Base-by-base conservation (phyloP, 2,113 vertebrate species). In the Cromileptes altivelis region DNA sequence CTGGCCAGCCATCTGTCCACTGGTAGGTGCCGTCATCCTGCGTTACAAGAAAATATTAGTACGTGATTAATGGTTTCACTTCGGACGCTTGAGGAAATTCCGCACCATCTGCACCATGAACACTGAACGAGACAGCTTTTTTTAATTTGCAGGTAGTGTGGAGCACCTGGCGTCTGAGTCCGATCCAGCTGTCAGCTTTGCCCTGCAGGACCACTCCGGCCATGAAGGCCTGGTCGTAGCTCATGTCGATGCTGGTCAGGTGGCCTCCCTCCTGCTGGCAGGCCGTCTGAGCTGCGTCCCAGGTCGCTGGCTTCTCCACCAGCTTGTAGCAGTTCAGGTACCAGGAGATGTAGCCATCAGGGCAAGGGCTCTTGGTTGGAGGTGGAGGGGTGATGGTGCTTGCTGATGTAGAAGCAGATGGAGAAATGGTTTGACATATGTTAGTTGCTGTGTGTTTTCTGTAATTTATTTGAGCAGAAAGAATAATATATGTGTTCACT, bases 171-270 rank as follows among this genome's bases (percentile, higher is more conserved):
- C 95, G 94, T 8, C 85, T 76, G 47, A 96, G 95, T 76, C 96
- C 95, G 19, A 96, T 96, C 96, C 96, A 96, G 75, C 92, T 91
- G 2, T 96, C 95, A 0, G 69, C 64, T 50, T 21, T 85, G 42
- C 92, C 88, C 81, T 94, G 91, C 72, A 95, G 91, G 3, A 96
- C 85, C 3, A 69, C 95, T 15, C 91, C 94, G 0, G 95, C 89
- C 2, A 96, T 81, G 52, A 96, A 96, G 71, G 94, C 94, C 89
- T 96, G 96, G 77, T 96, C 95, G 53, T 96, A 96, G 90, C 95
- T 95, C 90, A 93, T 92, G 87, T 96, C 96, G 3, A 96, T 81
- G 78, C 96, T 96, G 70, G 92, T 94, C 92, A 96, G 88, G 91
- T 95, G 85, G 2, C 88, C 95, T 6, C 88, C 91, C 15, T 94